phyloP scores from a whole-genome alignment of 2,797 vertebrate species.

The Mionectes olivaceus region DNA sequence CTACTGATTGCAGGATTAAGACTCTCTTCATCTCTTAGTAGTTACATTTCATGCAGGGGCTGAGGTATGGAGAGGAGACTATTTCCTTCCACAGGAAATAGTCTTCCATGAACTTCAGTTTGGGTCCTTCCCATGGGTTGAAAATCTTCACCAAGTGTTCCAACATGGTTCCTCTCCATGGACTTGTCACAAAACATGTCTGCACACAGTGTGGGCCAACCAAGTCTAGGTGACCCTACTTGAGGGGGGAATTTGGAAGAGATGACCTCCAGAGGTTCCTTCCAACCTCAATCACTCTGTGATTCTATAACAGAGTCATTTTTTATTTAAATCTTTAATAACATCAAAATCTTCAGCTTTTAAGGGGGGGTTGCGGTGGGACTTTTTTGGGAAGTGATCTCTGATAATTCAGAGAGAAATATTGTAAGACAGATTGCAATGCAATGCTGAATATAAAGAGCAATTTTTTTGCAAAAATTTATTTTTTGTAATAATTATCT shows the following conservation, averaged over 20 bases:
- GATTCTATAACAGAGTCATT: not conserved
- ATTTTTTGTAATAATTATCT: not conserved
- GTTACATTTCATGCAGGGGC: not conserved
- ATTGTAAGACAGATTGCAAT: not conserved
- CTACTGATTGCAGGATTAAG: not conserved
- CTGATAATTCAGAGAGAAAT: not conserved
- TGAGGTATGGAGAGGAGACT: not conserved
- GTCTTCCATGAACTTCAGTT: not conserved
- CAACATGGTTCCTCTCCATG: not conserved
- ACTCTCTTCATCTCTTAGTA: not conserved
- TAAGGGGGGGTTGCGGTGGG: accelerated
- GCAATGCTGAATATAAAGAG: accelerated
- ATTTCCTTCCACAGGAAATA: not conserved
- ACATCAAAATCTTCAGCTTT: not conserved
- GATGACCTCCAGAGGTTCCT: not conserved
- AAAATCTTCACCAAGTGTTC: not conserved
- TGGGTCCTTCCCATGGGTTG: not conserved
- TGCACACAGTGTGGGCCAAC: not conserved
- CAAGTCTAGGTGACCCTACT: too few species aligned
- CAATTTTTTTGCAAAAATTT: not conserved
- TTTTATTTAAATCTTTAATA: not conserved
- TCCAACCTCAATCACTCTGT: not conserved
- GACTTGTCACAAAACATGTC: not conserved
- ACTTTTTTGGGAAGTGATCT: accelerated
- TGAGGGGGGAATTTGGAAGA: not conserved